A percentile compares a stretch with the other conserved stretches of the same genome.
Evolutionary conservation across 2,888 invertebrate genomes (phyloP).

Genomic region (Pristionchus mayeri): DNA sequence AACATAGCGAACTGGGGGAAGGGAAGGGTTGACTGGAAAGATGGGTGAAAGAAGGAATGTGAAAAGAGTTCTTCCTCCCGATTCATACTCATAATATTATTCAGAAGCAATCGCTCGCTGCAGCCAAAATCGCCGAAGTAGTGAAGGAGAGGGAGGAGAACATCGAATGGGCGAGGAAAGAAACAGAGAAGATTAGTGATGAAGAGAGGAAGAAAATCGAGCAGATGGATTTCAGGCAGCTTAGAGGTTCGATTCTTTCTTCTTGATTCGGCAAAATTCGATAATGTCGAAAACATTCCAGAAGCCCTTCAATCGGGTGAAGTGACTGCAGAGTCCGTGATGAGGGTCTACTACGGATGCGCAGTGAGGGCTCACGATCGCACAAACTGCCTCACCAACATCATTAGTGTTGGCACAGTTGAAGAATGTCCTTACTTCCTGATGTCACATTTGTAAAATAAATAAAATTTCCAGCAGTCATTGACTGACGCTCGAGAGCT

Average conservation of each 20-base stretch:
- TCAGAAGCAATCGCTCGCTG: neutral
- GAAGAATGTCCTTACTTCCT: no score
- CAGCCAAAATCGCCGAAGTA: neutral
- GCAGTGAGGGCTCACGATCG: neutral
- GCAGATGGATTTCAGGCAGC: neutral
- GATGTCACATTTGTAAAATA: neutral
- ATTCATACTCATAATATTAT: no score
- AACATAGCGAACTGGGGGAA: no score
- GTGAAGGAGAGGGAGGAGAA: neutral
- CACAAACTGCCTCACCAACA: neutral
- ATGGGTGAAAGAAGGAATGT: neutral
- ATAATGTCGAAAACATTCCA: no score
- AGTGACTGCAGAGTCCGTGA: neutral
- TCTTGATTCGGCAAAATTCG: no score
- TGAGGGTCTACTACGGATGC: neutral
- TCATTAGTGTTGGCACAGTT: neutral
- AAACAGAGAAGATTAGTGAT: neutral
- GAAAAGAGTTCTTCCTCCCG: no score
- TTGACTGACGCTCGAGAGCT: slow-evolving; percentile 43
- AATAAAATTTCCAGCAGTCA: neutral
- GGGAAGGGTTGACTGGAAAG: neutral
- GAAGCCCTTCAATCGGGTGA: neutral
- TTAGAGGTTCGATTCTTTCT: neutral
- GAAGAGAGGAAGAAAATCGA: neutral
- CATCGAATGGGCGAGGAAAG: slow-evolving; percentile 6